Evolutionary conservation across 23 tunicate species (phyloP).

Genomic region (Oikopleura dioica): DNA sequence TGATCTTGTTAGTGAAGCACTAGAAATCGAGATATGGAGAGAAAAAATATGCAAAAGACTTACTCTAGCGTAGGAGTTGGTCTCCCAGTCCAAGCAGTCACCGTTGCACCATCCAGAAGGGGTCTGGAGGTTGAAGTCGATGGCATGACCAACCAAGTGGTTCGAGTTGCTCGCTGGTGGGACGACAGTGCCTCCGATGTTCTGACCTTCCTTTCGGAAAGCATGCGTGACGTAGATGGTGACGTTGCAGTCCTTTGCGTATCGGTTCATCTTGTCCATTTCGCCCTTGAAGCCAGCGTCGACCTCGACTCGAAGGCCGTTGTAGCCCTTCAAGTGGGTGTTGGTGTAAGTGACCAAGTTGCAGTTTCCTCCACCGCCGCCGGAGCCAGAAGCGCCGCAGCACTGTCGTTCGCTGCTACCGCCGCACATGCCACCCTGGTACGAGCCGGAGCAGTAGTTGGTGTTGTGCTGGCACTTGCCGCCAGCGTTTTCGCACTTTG

Average conservation of each 20-base stretch:
- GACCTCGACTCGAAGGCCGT: not conserved
- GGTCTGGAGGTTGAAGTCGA: slow-evolving; percentile 62
- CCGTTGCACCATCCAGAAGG: slow-evolving; percentile 79
- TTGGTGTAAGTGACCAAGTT: not conserved
- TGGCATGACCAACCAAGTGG: slow-evolving; percentile 82
- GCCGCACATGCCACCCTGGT: slow-evolving; percentile 13
- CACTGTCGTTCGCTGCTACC: slow-evolving; percentile 13
- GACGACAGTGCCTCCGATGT: slow-evolving; percentile 30
- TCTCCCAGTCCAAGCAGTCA: slow-evolving; percentile 26
- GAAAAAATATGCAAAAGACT: too few relatives aligned
- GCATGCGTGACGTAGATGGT: slow-evolving; percentile 59
- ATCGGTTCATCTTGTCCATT: not conserved
- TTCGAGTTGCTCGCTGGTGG: slow-evolving; percentile 73
- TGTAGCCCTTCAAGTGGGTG: not conserved
- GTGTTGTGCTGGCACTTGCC: slow-evolving; percentile 56
- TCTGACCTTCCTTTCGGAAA: slow-evolving; percentile 53
- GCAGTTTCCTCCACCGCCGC: not conserved
- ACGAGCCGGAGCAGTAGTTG: slow-evolving; percentile 33
- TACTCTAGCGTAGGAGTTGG: slow-evolving; percentile 27
- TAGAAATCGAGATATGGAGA: too few relatives aligned
- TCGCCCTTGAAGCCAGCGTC: not conserved
- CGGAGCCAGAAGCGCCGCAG: not conserved
- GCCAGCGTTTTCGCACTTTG: slow-evolving; percentile 21
- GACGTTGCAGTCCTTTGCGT: not conserved
- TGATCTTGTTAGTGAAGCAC: slow-evolving; percentile 44